Conservation (phyloP, 35 echinoderm and acorn worm genomes). For the Apostichopus parvimensis region DNA sequence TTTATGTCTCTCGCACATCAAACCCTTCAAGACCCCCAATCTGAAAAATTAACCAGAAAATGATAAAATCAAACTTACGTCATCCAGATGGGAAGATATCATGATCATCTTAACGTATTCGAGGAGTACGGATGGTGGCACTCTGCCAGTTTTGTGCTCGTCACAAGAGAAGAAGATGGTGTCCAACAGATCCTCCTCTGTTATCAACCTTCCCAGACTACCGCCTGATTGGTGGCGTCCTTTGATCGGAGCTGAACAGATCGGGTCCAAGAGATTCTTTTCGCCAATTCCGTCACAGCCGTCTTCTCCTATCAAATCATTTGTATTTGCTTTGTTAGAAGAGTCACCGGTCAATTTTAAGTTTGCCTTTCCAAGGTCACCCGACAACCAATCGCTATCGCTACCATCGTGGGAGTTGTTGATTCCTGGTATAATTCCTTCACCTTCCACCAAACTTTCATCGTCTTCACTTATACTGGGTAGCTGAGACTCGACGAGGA, state of each 20-base stretch:
- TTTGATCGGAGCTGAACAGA: not conserved
- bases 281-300: not conserved
- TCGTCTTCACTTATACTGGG: slow-evolving; percentile 29
- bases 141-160: slow-evolving; percentile 53
- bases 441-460: not conserved
- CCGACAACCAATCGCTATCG: slow-evolving; percentile 32
- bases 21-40: too few species aligned
- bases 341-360: not conserved
- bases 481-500: not conserved
- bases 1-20: too few species aligned
- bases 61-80: slow-evolving; percentile 16
- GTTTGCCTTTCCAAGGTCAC: not conserved
- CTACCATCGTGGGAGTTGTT: not conserved
- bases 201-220: slow-evolving; percentile 36
- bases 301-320: not conserved
- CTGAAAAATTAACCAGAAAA: not conserved
- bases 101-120: slow-evolving; percentile 77
- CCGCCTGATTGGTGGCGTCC: not conserved
- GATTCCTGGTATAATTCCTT: not conserved
- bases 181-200: slow-evolving; percentile 75
- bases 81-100: slow-evolving; percentile 48
- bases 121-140: slow-evolving; percentile 61
- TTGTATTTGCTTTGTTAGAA: not conserved
- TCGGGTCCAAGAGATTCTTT: not conserved
- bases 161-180: slow-evolving; percentile 78